Conservation (phyloP, 2,888 invertebrate genomes). For the Chymomyza fuscimana region DNA sequence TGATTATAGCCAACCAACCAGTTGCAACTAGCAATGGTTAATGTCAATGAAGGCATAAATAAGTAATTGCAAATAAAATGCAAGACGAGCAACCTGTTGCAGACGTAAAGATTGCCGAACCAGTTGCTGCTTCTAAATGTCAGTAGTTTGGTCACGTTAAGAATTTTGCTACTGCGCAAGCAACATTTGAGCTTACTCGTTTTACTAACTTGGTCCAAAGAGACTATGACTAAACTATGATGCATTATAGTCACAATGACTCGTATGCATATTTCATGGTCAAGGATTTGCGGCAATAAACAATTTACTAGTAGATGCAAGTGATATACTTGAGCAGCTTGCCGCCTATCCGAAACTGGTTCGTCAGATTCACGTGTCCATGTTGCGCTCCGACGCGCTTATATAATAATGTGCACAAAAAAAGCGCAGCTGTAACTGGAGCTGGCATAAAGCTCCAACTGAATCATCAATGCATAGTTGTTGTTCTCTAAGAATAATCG, state of each 20-base stretch:
- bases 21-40: constrained; percentile 57
- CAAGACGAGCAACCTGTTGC: constrained; percentile 6
- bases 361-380: constrained; percentile 19
- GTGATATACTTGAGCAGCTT: constrained; percentile 6
- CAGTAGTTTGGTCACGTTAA: constrained; percentile 64
- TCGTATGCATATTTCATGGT: constrained; percentile 55
- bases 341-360: constrained; percentile 11
- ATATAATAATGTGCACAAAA: constrained; percentile 5
- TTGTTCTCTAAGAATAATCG: background rate
- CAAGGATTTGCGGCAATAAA: constrained; percentile 53
- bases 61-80: constrained; percentile 62
- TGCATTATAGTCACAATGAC: background rate
- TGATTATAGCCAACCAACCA: constrained; percentile 36
- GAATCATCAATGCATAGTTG: constrained; percentile 11
- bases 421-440: constrained; percentile 31
- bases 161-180: constrained; percentile 31
- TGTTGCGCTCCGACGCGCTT: constrained; percentile 34
- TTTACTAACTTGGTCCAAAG: background rate
- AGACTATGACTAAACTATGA: too few species aligned
- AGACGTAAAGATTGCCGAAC: constrained; percentile 40
- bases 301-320: constrained; percentile 7
- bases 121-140: constrained; percentile 64
- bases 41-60: constrained; percentile 77
- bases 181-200: constrained; percentile 6
- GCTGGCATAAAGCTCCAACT: constrained; percentile 3